phyloP scores from a whole-genome alignment of 2,888 invertebrate genomes.

The Drosophila mimica region DNA sequence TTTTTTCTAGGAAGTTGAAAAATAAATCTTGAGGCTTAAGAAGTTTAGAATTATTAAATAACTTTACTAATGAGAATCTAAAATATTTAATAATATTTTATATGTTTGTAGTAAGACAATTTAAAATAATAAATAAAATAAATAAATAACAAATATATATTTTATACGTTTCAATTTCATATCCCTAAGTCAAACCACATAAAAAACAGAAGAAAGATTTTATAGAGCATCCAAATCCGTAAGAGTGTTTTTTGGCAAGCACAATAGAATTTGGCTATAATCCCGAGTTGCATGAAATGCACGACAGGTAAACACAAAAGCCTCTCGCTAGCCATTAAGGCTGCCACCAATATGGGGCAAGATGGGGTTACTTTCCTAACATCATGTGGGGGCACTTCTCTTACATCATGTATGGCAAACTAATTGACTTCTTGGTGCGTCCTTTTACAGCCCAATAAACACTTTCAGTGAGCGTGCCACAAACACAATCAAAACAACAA shows the following conservation, averaged over 20 bases:
- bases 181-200: no score
- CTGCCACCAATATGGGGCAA: neutral
- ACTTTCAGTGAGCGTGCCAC: conserved; percentile 59
- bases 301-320: conserved; percentile 30
- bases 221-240: conserved; percentile 5
- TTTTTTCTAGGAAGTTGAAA: neutral
- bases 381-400: conserved; percentile 24
- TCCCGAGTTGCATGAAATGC: conserved; percentile 6
- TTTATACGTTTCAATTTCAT: no score
- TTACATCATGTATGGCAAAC: conserved; percentile 54
- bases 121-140: no score
- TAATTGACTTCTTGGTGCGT: conserved; percentile 71
- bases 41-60: neutral
- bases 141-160: no score
- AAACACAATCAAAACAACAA: conserved; percentile 20
- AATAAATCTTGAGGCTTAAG: no score
- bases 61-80: no score
- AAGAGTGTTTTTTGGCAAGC: conserved; percentile 9
- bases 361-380: neutral
- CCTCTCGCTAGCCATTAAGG: conserved; percentile 21
- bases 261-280: conserved; percentile 4
- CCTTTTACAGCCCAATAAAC: conserved; percentile 75
- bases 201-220: neutral
- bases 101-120: no score
- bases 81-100: neutral